Percentiles rank a stretch among this genome's conserved stretches.
Evolutionary conservation across 2,113 vertebrate species (phyloP).

Genomic region (Elephas maximus): DNA sequence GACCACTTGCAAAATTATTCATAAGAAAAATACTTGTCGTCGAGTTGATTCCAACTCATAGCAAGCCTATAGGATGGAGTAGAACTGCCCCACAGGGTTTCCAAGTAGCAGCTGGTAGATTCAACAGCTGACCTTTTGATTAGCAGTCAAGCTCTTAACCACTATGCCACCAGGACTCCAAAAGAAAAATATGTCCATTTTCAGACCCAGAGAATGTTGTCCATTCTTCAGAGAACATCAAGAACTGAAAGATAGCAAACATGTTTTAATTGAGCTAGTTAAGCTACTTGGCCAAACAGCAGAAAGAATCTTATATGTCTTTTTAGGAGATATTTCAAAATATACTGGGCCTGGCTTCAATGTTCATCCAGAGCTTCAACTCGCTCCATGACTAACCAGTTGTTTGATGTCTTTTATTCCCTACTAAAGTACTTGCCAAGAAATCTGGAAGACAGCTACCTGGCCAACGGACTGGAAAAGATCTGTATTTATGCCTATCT

Average conservation of each 20-base stretch:
- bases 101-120: no score
- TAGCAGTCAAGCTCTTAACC: no score
- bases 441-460: no score
- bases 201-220: not conserved
- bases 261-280: not conserved
- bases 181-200: not conserved
- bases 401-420: conserved; percentile 9
- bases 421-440: not conserved
- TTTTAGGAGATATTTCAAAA: not conserved
- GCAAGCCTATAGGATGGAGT: no score
- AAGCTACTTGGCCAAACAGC: not conserved
- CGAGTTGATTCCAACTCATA: no score
- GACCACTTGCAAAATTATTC: not conserved
- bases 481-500: no score
- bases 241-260: not conserved
- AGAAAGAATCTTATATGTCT: not conserved
- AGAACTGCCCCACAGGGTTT: no score
- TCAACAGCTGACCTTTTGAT: no score
- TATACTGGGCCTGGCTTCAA: not conserved
- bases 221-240: not conserved
- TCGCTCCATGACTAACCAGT: not conserved
- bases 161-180: no score
- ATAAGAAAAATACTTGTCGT: not conserved
- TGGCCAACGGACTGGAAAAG: no score
- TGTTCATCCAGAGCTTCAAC: not conserved